A percentile compares a stretch with the other conserved stretches of the same genome.
These are phyloP conservation scores for Protonemura montana DNA, from an alignment of 2,888 invertebrate genomes.

Conservation along the genomic window DNA sequence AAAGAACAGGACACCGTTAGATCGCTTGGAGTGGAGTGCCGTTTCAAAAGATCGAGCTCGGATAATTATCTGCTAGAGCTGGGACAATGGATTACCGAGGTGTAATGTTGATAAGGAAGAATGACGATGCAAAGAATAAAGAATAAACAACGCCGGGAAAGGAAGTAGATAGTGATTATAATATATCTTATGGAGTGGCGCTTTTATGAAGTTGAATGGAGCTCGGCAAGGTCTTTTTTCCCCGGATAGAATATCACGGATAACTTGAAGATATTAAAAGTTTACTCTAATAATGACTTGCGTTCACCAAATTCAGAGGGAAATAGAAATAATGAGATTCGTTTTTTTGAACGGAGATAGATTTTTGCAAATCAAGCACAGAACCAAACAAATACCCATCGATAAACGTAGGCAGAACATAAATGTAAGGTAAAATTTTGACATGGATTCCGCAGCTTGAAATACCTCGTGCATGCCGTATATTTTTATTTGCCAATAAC, in stretches of 20 bases:
- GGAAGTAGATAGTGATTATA: not conserved
- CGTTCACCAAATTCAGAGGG: not conserved
- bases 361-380: not conserved
- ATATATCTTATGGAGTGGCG: not conserved
- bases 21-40: not conserved
- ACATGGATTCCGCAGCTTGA: too few species aligned
- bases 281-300: not conserved
- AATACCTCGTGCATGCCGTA: too few species aligned
- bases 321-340: constrained; percentile 2
- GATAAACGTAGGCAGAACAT: too few species aligned
- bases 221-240: not conserved
- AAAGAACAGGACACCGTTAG: not conserved
- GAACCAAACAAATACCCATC: not conserved
- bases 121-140: not conserved
- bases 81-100: not conserved
- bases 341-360: not conserved
- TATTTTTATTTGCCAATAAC: too few species aligned
- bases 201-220: not conserved
- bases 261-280: not conserved
- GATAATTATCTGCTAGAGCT: not conserved
- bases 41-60: not conserved
- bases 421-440: too few species aligned
- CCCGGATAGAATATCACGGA: not conserved
- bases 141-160: not conserved
- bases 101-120: not conserved